Conservation (phyloP, 2,797 vertebrate species). For the Tiaroga cobitis region DNA sequence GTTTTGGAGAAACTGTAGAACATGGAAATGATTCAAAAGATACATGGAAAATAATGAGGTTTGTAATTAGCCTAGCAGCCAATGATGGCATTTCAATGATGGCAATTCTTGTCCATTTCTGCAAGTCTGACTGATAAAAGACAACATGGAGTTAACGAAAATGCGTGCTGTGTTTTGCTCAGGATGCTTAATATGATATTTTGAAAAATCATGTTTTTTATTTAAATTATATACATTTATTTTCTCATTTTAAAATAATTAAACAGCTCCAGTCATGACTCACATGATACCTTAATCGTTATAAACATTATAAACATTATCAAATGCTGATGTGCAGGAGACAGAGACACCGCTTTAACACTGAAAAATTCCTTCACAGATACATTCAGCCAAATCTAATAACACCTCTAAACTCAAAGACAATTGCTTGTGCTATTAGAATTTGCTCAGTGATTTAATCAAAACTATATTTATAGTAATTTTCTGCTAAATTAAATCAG, state of each 20-base stretch:
- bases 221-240: background rate
- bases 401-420: slow-evolving; percentile 53
- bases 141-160: slow-evolving; percentile 25
- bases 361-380: slow-evolving; percentile 22
- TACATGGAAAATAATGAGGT: slow-evolving; percentile 82
- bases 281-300: background rate
- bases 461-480: slow-evolving; percentile 77
- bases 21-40: slow-evolving; percentile 85
- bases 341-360: background rate
- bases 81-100: slow-evolving; percentile 70
- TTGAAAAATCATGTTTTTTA: background rate
- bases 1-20: slow-evolving; percentile 81
- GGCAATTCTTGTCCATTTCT: slow-evolving; percentile 70
- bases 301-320: slow-evolving; percentile 27
- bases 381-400: slow-evolving; percentile 7
- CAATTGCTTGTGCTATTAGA: slow-evolving; percentile 60
- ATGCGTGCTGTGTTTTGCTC: too few species aligned
- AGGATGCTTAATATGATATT: background rate
- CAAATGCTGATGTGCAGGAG: slow-evolving; percentile 1
- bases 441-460: slow-evolving; percentile 68
- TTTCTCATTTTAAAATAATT: background rate
- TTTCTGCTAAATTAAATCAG: slow-evolving; percentile 79
- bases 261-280: background rate
- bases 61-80: slow-evolving; percentile 79
- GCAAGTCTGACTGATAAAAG: slow-evolving; percentile 69